These are phyloP conservation scores for Pangasius mekongensis DNA, from an alignment of 2,797 vertebrate species.

Conservation along the genomic window DNA sequence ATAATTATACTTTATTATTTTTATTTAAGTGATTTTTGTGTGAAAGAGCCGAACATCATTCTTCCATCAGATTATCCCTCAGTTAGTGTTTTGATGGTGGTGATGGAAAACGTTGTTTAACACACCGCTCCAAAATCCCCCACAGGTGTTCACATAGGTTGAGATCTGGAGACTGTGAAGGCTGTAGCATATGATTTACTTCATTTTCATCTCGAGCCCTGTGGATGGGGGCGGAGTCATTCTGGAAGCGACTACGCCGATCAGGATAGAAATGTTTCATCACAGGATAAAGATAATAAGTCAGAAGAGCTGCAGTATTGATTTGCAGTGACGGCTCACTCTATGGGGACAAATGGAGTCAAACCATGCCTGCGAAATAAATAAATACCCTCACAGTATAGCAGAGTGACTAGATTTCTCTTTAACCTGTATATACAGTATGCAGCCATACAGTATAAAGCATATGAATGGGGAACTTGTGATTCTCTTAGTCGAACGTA, in stretches of 20 bases:
- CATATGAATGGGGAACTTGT: background rate
- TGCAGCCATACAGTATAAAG: background rate
- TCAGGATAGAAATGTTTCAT: background rate
- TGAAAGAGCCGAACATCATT: background rate
- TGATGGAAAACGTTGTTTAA: background rate
- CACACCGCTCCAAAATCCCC: background rate
- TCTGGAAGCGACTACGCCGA: background rate
- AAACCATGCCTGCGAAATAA: background rate
- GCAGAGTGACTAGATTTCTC: background rate
- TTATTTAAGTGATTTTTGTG: background rate
- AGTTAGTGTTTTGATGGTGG: background rate
- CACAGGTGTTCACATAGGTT: background rate
- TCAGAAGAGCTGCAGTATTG: conserved; percentile 7
- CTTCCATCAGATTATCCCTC: background rate
- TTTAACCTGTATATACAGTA: background rate
- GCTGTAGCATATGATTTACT: background rate
- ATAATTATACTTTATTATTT: background rate
- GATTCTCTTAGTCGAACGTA: background rate
- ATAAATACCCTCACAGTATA: background rate
- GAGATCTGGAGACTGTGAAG: background rate
- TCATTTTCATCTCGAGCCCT: background rate
- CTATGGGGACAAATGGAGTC: background rate
- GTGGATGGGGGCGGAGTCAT: background rate
- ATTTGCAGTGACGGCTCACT: background rate
- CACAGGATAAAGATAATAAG: background rate